These are phyloP conservation scores for Chelonus insularis DNA, from an alignment of 1,140 invertebrate genomes.

Conservation along the genomic window DNA sequence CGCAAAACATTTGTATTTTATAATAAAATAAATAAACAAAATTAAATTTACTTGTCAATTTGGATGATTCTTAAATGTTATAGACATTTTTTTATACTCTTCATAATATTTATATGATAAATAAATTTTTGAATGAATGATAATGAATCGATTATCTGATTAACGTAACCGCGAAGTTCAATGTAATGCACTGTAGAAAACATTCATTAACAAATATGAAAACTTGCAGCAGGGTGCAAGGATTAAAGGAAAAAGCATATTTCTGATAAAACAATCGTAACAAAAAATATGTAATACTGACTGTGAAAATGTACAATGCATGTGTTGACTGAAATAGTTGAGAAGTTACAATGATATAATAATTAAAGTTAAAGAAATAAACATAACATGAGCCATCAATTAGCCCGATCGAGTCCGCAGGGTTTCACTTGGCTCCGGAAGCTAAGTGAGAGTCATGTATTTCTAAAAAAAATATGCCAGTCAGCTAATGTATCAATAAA, in stretches of 20 bases:
- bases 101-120: too few species aligned
- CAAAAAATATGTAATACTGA: constrained; percentile 25
- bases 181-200: constrained; percentile 38
- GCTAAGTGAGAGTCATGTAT: too few species aligned
- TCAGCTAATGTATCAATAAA: constrained; percentile 19
- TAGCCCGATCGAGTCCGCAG: constrained; percentile 11
- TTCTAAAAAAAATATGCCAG: too few species aligned
- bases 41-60: too few species aligned
- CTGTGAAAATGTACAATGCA: constrained; percentile 44
- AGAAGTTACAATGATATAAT: constrained; percentile 26
- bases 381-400: constrained; percentile 28
- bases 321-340: constrained; percentile 46
- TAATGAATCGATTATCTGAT: too few species aligned
- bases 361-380: constrained; percentile 8
- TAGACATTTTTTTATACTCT: too few species aligned
- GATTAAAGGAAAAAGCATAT: neutral
- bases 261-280: neutral
- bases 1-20: too few species aligned
- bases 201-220: constrained; percentile 25
- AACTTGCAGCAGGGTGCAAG: constrained; percentile 26
- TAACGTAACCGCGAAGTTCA: constrained; percentile 31
- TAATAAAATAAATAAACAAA: too few species aligned
- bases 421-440: neutral
- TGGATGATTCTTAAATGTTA: too few species aligned
- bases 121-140: too few species aligned